A percentile compares a stretch with the other conserved stretches of the same genome.
phyloP scores from a whole-genome alignment of 1,140 invertebrate species.

The Watersipora subatra region DNA sequence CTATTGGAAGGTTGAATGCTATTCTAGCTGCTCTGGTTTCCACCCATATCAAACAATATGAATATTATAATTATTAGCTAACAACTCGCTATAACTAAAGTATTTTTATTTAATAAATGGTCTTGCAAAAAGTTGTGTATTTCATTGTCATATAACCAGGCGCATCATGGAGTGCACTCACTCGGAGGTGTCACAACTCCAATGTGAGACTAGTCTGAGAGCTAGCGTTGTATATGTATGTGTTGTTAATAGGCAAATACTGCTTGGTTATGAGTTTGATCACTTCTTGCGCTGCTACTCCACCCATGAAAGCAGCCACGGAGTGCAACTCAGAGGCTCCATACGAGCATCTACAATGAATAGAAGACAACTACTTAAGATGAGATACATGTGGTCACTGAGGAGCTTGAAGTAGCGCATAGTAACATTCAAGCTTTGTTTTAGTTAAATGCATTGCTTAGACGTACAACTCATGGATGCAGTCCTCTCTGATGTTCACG shows the following conservation, averaged over 20 bases:
- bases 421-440: too few species aligned
- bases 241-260: slow-evolving; percentile 90
- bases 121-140: too few species aligned
- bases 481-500: slow-evolving; percentile 72
- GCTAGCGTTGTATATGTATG: slow-evolving; percentile 87
- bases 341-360: slow-evolving; percentile 49
- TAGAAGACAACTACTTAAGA: too few species aligned
- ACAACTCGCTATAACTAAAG: too few species aligned
- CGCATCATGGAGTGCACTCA: too few species aligned
- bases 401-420: slow-evolving; percentile 3
- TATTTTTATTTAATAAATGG: too few species aligned
- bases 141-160: too few species aligned
- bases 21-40: too few species aligned
- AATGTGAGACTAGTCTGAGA: slow-evolving; percentile 65
- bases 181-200: slow-evolving; percentile 28
- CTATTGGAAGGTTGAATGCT: too few species aligned
- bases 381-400: background rate
- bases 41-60: too few species aligned
- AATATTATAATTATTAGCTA: too few species aligned
- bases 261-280: slow-evolving; percentile 96
- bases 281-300: slow-evolving; percentile 82
- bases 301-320: slow-evolving; percentile 82
- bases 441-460: background rate
- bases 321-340: slow-evolving; percentile 87
- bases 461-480: slow-evolving; percentile 72